Conservation (phyloP, 2,113 vertebrate species). For the Spea bombifrons region DNA sequence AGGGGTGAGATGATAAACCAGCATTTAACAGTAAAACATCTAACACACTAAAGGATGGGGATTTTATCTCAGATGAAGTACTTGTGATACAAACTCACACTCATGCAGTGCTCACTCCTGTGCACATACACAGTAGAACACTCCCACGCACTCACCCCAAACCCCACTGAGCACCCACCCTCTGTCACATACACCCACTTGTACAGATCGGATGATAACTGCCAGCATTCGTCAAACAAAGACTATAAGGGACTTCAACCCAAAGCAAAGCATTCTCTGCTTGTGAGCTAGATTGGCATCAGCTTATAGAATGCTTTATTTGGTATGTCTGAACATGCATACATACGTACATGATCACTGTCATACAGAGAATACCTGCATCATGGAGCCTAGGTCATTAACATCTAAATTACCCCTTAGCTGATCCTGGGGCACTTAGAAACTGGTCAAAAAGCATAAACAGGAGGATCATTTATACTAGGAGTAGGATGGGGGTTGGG, state of each 20-base stretch:
- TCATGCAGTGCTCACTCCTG: background rate
- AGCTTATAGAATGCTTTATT: background rate
- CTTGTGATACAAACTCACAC: background rate
- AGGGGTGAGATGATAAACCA: no score
- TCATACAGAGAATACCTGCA: background rate
- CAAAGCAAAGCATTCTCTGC: background rate
- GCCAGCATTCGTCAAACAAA: slow-evolving; percentile 3
- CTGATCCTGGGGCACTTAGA: background rate
- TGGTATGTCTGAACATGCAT: background rate
- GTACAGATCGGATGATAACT: background rate
- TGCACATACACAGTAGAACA: background rate
- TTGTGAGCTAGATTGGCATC: background rate
- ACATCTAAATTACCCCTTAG: background rate
- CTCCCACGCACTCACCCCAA: background rate
- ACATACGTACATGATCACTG: background rate
- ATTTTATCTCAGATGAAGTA: background rate
- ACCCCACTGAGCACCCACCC: no score
- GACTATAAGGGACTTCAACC: background rate
- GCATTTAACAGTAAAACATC: background rate
- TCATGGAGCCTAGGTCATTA: background rate
- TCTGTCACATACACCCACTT: background rate
- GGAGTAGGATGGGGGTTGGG: no score
- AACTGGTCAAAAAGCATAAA: no score
- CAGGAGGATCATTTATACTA: no score
- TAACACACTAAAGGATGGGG: background rate